Base-by-base conservation (phyloP, 2,113 vertebrate species). In the Melanerpes formicivorus region DNA sequence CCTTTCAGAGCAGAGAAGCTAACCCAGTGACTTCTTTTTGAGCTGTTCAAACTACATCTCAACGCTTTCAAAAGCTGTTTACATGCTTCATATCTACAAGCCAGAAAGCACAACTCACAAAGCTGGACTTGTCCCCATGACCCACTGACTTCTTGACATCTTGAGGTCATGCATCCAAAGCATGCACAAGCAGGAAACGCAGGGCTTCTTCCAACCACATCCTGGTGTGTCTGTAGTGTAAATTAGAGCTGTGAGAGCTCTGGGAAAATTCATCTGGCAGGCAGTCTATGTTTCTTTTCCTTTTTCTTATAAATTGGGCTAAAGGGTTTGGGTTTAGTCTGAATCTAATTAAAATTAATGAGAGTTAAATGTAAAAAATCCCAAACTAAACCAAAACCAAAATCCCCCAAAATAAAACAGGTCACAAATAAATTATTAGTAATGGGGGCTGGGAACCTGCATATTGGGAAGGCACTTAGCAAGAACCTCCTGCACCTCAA, bases 251-350 rank as follows among this genome's bases (percentile, higher is more conserved):
- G 67, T 71, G 80, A 92, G 82, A 91, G 87, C 93, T 82, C 85
- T 93, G 91, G 88, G 80, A 95, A 95, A 95, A 96, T 93, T 92
- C 90, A 90, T 95, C 96, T 95, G 94, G 90, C 91, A 95, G 52
- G 66, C 94, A 93, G 6, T 18, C 6, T 85, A 12, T 80, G 34
- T 80, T 95, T 93, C 42, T 96, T 95, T 95, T 80, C 58, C 79
- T 77, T 93, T 95, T 94, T 86, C 72, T 93, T 91, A 58, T 62
- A 92, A 95, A 84, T 84, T 42, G 72, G 60, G 79, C 34, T 48
- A 44, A 81, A 92, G 79, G 27, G 4, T 59, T 77, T 63, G 81
- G 64, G 42, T 18, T 78, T 72, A 93, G 56, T 67, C 34, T 54
- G 62, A 82, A 34, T 62, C 37, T 88, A 88, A 94, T 90, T 94